Conservation (phyloP, 2,113 vertebrate species). For the Desmodus rotundus region DNA sequence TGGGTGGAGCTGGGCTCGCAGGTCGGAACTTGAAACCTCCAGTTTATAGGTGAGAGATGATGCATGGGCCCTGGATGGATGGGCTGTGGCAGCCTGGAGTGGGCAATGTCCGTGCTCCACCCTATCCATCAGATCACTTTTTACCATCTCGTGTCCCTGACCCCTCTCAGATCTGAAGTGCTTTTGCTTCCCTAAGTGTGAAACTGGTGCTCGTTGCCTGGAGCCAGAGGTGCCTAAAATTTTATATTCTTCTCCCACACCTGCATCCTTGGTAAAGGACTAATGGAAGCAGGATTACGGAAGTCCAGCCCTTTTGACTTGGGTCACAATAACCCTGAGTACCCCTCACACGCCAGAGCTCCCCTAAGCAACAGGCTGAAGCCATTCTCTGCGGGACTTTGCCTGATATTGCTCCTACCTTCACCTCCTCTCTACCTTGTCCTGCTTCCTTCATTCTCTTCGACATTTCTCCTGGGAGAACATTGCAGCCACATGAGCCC, state of each 20-base stretch:
- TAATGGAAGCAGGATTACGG: not conserved
- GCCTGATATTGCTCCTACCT: not conserved
- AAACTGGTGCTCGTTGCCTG: not conserved
- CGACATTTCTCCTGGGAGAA: not conserved
- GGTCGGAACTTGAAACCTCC: not conserved
- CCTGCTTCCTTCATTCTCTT: not conserved
- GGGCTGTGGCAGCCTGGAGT: not conserved
- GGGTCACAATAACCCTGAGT: not conserved
- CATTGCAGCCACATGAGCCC: not conserved
- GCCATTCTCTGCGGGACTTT: not conserved
- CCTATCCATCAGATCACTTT: too few species aligned
- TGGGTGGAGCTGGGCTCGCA: not conserved
- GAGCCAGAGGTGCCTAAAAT: not conserved
- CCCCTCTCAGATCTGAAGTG: not conserved
- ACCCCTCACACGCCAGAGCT: not conserved
- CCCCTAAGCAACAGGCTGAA: not conserved
- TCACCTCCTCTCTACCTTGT: not conserved
- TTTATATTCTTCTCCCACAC: not conserved
- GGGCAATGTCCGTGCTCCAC: rapidly evolving
- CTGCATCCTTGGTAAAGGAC: not conserved
- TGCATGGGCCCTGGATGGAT: rapidly evolving
- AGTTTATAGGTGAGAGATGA: not conserved
- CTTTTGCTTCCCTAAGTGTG: not conserved
- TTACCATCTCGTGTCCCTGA: too few species aligned
- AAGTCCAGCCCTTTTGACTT: not conserved